Evolutionary conservation across 2,113 vertebrate genomes (phyloP).

Genomic region (Colinus virginianus): DNA sequence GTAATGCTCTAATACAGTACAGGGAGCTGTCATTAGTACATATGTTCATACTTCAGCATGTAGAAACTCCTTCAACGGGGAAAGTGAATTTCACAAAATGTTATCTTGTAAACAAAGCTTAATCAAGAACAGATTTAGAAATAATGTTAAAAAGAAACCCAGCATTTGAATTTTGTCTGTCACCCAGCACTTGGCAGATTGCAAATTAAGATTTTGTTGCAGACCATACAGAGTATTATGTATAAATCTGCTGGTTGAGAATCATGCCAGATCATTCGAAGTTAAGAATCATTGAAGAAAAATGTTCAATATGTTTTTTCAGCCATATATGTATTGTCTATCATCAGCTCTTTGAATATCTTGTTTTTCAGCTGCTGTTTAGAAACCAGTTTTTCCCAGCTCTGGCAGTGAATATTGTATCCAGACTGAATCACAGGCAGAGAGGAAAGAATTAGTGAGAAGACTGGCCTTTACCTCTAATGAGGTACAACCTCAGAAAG

Average conservation of each 20-base stretch:
- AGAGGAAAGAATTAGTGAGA: background rate
- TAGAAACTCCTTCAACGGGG: background rate
- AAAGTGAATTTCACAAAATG: background rate
- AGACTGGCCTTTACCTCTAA: background rate
- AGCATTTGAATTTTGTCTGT: background rate
- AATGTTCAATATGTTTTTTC: slow-evolving; percentile 19
- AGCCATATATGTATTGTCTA: background rate
- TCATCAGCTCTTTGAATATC: background rate
- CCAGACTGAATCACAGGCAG: background rate
- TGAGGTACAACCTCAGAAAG: background rate
- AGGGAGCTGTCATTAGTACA: background rate
- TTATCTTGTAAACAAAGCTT: background rate
- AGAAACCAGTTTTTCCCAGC: background rate
- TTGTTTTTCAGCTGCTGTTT: background rate
- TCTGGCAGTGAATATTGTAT: background rate
- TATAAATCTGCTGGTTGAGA: background rate
- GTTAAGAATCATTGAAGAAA: slow-evolving; percentile 9
- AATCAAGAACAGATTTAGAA: slow-evolving; percentile 13
- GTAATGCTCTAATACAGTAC: background rate
- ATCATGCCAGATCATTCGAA: background rate
- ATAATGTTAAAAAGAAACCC: background rate
- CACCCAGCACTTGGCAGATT: slow-evolving; percentile 13
- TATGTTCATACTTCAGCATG: slow-evolving; percentile 19
- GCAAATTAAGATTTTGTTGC: slow-evolving; percentile 2
- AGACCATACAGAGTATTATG: background rate